A percentile compares a stretch with the other conserved stretches of the same genome.
phyloP scores from a whole-genome alignment of 2,888 invertebrate genomes.

The Dasypolia templi region DNA sequence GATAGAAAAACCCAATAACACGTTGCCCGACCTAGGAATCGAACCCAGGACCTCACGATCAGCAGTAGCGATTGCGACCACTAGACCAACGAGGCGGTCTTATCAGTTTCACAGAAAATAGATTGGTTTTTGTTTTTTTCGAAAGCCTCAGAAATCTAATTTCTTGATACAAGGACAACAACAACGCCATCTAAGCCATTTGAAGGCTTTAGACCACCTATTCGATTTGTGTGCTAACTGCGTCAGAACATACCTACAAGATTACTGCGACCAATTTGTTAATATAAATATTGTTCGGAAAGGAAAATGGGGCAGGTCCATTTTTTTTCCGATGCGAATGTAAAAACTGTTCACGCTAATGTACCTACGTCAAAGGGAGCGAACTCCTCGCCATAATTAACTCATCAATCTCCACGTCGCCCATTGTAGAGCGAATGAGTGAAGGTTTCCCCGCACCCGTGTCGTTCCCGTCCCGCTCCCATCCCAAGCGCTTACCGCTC shows the following conservation, averaged over 20 bases:
- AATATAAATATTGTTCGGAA: neutral
- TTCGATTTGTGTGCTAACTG: neutral
- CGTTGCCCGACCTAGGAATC: too few relatives aligned
- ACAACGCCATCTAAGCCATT: neutral
- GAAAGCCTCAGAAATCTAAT: neutral
- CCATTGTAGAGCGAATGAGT: conserved; percentile 34
- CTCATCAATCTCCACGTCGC: conserved; percentile 51
- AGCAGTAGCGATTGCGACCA: too few relatives aligned
- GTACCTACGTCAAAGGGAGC: neutral
- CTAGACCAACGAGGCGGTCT: too few relatives aligned
- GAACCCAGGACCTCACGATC: too few relatives aligned
- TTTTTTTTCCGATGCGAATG: neutral
- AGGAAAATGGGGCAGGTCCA: conserved; percentile 5
- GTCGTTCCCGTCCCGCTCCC: neutral
- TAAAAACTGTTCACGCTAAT: conserved; percentile 22
- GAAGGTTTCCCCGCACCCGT: conserved; percentile 22
- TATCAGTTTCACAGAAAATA: neutral
- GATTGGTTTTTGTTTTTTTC: neutral
- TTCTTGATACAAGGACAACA: neutral
- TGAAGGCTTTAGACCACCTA: neutral
- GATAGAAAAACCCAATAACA: too few relatives aligned
- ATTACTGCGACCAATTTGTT: neutral
- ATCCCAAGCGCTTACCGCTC: neutral
- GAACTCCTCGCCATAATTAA: conserved; percentile 51
- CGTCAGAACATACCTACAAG: neutral